A percentile compares a stretch with the other conserved stretches of the same genome.
phyloP scores from a whole-genome alignment of 1,140 invertebrate genomes.

The Onthophagus taurus region DNA sequence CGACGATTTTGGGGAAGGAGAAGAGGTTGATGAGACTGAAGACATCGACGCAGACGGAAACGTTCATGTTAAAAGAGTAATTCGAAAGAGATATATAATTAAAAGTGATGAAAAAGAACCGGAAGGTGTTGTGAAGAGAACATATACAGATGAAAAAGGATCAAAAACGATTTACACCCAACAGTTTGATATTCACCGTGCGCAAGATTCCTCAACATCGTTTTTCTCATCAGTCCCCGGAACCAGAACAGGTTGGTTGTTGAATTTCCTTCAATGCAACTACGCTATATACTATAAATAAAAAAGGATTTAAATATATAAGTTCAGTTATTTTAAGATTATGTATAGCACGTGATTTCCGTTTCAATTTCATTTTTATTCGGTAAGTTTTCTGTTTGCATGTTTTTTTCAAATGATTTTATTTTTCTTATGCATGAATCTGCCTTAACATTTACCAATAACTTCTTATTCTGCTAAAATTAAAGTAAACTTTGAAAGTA shows the following conservation, averaged over 20 bases:
- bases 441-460: no score
- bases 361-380: no score
- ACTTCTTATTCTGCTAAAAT: no score
- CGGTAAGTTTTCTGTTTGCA: no score
- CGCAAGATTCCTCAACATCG: neutral
- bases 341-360: no score
- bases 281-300: no score
- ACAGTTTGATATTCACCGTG: slow-evolving; percentile 12
- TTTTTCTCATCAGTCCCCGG: slow-evolving; percentile 20
- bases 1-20: slow-evolving; percentile 42
- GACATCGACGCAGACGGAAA: slow-evolving; percentile 43
- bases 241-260: slow-evolving; percentile 25
- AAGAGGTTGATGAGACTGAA: slow-evolving; percentile 41
- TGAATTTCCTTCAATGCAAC: slow-evolving; percentile 7
- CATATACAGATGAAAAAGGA: slow-evolving; percentile 17
- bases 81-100: slow-evolving; percentile 42
- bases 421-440: no score
- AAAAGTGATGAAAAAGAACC: slow-evolving; percentile 27
- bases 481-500: no score
- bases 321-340: no score
- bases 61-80: slow-evolving; percentile 41
- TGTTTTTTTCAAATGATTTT: no score
- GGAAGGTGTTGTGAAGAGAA: slow-evolving; percentile 17
- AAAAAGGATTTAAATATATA: no score
- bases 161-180: slow-evolving; percentile 22